Percentiles rank a stretch among this genome's conserved stretches.
phyloP scores from a whole-genome alignment of 2,797 vertebrate genomes.

The Geotrypetes seraphini region DNA sequence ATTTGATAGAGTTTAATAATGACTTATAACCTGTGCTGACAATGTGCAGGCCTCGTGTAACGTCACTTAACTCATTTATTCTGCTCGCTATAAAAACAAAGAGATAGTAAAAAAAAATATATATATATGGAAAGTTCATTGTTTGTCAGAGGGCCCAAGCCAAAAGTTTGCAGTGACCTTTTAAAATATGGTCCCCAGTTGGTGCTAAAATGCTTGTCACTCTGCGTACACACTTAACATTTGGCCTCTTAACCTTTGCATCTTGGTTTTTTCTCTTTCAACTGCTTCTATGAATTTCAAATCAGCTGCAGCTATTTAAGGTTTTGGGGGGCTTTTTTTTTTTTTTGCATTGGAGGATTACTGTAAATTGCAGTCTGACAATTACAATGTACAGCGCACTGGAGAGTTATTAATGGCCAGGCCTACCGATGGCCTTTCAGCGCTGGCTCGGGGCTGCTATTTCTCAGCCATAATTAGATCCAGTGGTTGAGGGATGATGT shows the following conservation, averaged over 20 bases:
- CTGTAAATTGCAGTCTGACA: conserved; percentile 77
- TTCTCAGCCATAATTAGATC: conserved; percentile 75
- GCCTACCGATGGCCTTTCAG: conserved; percentile 78
- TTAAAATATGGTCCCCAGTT: conserved; percentile 72
- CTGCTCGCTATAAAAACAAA: conserved; percentile 86
- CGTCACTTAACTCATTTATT: conserved; percentile 90
- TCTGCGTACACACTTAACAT: conserved; percentile 69
- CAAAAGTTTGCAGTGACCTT: conserved; percentile 76
- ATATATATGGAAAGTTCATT: conserved; percentile 80
- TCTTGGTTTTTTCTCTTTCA: conserved; percentile 73
- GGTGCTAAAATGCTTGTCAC: conserved; percentile 81
- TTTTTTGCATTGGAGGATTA: conserved; percentile 67
- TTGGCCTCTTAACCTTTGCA: conserved; percentile 65
- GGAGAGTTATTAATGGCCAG: conserved; percentile 77
- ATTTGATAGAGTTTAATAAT: conserved; percentile 84
- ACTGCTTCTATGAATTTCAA: conserved; percentile 65
- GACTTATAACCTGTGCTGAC: conserved; percentile 96
- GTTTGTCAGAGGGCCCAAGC: conserved; percentile 68
- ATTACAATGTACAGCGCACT: conserved; percentile 78
- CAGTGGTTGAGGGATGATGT: conserved; percentile 53
- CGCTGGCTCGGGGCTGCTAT: conserved; percentile 58
- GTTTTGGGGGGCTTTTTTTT: no score
- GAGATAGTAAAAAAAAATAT: conserved; percentile 80
- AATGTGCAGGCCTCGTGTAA: conserved; percentile 79
- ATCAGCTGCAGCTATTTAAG: conserved; percentile 64